Evolutionary conservation across 2,797 vertebrate genomes (phyloP), one percentile per base, ranked within the genome.

Genomic region (Lutjanus argentimaculatus): DNA sequence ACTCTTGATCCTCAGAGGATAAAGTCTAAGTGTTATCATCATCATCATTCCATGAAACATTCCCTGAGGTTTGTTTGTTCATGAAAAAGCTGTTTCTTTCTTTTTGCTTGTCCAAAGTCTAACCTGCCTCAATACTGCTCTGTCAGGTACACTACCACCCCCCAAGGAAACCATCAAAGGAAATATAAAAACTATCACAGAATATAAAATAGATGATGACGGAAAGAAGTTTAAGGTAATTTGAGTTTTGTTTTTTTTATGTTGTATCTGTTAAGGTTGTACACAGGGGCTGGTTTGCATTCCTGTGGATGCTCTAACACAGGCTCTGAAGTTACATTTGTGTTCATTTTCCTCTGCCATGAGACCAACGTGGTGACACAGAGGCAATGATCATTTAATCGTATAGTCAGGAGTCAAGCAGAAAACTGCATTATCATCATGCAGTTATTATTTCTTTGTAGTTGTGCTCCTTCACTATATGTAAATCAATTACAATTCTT

Each of bases 161-260:
- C 96, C 97, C 0, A 98, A 97, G 86, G 98, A 99, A 89, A 96
- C 97, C 0, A 94, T 99, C 76, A 98, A 97, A 58, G 98, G 98
- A 53, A 99, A 98, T 79, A 96, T 98, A 51, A 99, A 99, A 95
- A 99, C 97, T 0, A 84, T 98, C 84, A 99, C 97, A 0, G 98
- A 99, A 64, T 99, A 99, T 76, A 98, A 98, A 48, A 95, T 99
- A 72, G 97, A 99, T 7, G 97, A 99, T 17, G 97, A 99, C 30
- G 98, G 97, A 45, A 97, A 97, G 81, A 99, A 98, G 85, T 94
- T 93, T 67, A 99, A 99, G 97, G 98, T 98, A 90, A 91, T 80
- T 19, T 14, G 2, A 19, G 7, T 40, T 21, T 46, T 14, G 8
- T 36, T 17, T 36, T 0, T 8, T 49, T 13, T 10, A 21, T 25